A percentile compares a stretch with the other conserved stretches of the same genome.
phyloP scores from a whole-genome alignment of 2,797 vertebrate species.

The Macropus fuliginosus region DNA sequence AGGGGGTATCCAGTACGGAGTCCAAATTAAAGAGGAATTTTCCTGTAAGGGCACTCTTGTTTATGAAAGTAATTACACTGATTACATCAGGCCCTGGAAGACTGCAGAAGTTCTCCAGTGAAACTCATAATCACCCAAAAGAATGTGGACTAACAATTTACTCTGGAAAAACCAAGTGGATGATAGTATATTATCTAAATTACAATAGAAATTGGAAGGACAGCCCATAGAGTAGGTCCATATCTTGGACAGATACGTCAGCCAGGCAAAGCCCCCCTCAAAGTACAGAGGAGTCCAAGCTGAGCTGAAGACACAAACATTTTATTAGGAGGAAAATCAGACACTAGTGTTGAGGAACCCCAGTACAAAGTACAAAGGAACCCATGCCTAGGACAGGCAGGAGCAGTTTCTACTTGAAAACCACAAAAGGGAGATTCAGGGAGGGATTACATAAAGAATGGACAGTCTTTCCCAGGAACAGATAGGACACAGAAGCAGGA shows the following conservation, averaged over 20 bases:
- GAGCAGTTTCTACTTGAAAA: neutral
- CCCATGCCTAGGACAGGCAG: neutral
- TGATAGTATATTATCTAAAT: neutral
- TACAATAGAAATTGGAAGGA: neutral
- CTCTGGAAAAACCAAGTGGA: neutral
- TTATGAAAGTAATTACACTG: neutral
- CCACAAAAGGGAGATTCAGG: neutral
- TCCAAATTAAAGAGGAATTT: neutral
- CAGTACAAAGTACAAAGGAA: neutral
- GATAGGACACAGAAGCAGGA: neutral
- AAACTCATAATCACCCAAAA: neutral
- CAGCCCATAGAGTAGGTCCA: neutral
- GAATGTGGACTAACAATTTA: neutral
- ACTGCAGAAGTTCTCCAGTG: neutral
- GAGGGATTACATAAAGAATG: neutral
- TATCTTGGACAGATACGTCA: neutral
- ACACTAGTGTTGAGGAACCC: neutral
- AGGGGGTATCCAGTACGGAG: neutral
- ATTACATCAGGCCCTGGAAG: neutral
- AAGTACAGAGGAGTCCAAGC: neutral
- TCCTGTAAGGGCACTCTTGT: neutral
- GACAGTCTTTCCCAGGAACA: neutral
- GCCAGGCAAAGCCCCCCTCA: neutral
- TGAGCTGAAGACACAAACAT: neutral
- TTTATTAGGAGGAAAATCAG: neutral